Evolutionary conservation across 2,797 vertebrate genomes (phyloP).

Genomic region (Vespertilio murinus): DNA sequence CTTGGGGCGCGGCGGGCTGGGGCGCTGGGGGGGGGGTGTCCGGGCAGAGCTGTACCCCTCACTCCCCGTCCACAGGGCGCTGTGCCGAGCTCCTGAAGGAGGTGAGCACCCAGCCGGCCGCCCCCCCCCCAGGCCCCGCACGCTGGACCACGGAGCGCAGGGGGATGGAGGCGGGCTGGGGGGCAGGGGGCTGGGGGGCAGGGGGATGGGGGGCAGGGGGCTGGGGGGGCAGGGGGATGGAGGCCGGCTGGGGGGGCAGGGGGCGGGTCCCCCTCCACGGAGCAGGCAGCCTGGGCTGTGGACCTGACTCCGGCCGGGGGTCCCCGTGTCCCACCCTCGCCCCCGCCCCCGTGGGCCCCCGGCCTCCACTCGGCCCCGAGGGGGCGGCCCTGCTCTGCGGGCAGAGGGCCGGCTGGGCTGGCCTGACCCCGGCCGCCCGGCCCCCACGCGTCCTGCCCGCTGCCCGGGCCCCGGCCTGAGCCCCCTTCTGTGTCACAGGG

Average conservation of each 20-base stretch:
- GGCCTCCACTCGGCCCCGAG: neutral
- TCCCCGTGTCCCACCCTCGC: neutral
- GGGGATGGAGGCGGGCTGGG: no score
- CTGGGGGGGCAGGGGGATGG: neutral
- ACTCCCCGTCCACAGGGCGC: neutral
- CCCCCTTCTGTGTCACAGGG: neutral
- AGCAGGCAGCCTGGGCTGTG: neutral
- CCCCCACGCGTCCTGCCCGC: accelerated
- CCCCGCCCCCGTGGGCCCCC: no score
- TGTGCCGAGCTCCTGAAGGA: neutral
- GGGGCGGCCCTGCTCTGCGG: no score
- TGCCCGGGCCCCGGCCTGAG: neutral
- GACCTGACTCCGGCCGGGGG: neutral
- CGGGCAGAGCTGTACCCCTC: neutral
- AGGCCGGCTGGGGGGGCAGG: neutral
- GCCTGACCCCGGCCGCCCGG: neutral
- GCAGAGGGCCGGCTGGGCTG: neutral
- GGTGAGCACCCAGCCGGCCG: neutral
- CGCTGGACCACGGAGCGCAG: no score
- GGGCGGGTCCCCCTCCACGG: neutral
- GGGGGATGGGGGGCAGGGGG: neutral
- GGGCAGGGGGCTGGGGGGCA: neutral
- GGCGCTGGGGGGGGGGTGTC: no score
- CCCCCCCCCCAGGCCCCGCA: no score
- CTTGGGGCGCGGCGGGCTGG: no score